Evolutionary conservation across 2,113 vertebrate genomes (phyloP).

Genomic region (Epinephelus fuscoguttatus): DNA sequence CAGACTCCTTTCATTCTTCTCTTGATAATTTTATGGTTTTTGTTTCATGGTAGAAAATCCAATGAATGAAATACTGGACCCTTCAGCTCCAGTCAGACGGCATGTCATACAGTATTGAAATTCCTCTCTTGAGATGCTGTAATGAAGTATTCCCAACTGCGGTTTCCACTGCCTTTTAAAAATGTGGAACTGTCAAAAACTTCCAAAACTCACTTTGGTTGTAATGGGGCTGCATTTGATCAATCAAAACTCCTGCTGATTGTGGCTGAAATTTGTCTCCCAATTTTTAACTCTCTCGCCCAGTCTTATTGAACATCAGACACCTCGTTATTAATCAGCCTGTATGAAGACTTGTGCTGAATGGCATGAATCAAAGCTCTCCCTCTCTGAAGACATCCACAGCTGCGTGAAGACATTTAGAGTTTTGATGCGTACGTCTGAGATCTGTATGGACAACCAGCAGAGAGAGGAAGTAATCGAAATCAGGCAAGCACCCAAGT

Average conservation of each 20-base stretch:
- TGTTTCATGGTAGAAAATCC: not conserved
- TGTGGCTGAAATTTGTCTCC: constrained; percentile 19
- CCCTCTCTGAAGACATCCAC: constrained; percentile 20
- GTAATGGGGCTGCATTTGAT: constrained; percentile 35
- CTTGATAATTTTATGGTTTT: not conserved
- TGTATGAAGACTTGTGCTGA: constrained; percentile 17
- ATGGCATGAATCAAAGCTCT: constrained; percentile 12
- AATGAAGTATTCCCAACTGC: constrained; percentile 45
- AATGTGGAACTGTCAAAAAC: constrained; percentile 35
- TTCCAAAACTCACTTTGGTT: constrained; percentile 18
- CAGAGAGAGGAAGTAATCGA: constrained; percentile 67
- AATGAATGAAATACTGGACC: not conserved
- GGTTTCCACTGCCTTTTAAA: not conserved
- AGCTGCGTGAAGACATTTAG: constrained; percentile 39
- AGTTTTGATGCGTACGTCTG: constrained; percentile 41
- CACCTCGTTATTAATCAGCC: constrained; percentile 54
- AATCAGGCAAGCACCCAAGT: constrained; percentile 72
- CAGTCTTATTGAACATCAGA: constrained; percentile 45
- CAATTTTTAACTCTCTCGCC: not conserved
- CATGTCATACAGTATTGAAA: constrained; percentile 15
- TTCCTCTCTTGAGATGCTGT: constrained; percentile 30
- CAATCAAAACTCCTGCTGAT: constrained; percentile 52
- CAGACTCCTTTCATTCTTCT: not conserved
- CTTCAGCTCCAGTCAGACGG: not conserved
- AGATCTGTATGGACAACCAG: constrained; percentile 60